A percentile compares a stretch with the other conserved stretches of the same genome.
These are phyloP conservation scores for Dendrolimus kikuchii DNA, from an alignment of 1,140 invertebrate genomes.

Conservation along the genomic window DNA sequence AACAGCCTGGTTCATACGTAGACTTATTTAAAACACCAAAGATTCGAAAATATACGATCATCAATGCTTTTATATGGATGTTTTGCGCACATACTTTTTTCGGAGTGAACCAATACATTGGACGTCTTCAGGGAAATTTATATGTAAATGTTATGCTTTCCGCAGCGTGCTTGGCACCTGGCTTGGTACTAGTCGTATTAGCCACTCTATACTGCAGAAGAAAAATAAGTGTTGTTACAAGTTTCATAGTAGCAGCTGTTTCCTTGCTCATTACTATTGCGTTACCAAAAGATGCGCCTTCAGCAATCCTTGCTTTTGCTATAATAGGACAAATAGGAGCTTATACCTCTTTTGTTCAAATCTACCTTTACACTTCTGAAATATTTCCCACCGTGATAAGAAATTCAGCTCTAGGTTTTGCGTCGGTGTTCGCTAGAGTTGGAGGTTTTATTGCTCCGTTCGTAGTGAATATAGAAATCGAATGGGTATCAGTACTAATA, in stretches of 20 bases:
- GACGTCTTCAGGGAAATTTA: slow-evolving; percentile 78
- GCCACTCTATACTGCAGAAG: slow-evolving; percentile 76
- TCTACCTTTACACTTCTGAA: slow-evolving; percentile 79
- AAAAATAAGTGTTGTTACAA: slow-evolving; percentile 42
- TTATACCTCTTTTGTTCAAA: slow-evolving; percentile 72
- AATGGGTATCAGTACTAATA: slow-evolving; percentile 48
- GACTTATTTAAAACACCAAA: slow-evolving; percentile 80
- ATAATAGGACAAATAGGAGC: slow-evolving; percentile 77
- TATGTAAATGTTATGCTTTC: slow-evolving; percentile 82
- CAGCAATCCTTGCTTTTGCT: slow-evolving; percentile 56
- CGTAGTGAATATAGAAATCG: slow-evolving; percentile 71
- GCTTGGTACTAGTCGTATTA: slow-evolving; percentile 76
- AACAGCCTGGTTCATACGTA: slow-evolving; percentile 30
- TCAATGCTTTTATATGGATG: slow-evolving; percentile 78
- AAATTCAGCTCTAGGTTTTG: slow-evolving; percentile 77
- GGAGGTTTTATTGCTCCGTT: slow-evolving; percentile 79
- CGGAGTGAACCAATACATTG: slow-evolving; percentile 82
- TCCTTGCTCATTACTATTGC: slow-evolving; percentile 42
- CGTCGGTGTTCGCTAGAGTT: slow-evolving; percentile 74
- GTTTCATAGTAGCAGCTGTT: slow-evolving; percentile 32
- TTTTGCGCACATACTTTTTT: slow-evolving; percentile 80
- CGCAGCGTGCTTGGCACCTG: slow-evolving; percentile 74
- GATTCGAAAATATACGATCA: slow-evolving; percentile 80
- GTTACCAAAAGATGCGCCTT: slow-evolving; percentile 28
- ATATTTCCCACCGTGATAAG: slow-evolving; percentile 79